These are phyloP conservation scores for Branchellion lobata DNA, from an alignment of 2,888 invertebrate species.

Conservation along the genomic window DNA sequence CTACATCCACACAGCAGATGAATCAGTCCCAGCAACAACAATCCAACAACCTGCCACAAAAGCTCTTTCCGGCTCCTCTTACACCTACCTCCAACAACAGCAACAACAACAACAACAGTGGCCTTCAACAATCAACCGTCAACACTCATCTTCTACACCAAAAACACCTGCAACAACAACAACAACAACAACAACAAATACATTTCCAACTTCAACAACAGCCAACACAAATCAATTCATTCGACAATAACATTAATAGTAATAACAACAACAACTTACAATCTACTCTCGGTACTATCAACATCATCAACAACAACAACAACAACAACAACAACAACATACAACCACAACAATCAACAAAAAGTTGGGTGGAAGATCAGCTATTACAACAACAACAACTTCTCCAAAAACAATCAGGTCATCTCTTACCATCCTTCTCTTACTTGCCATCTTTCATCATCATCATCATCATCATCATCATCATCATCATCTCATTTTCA, in stretches of 20 bases:
- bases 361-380: background rate
- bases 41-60: conserved; percentile 14
- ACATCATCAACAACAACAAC: conserved; percentile 19
- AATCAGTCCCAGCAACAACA: conserved; percentile 2
- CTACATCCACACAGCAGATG: background rate
- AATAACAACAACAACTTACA: background rate
- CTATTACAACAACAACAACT: conserved; percentile 29
- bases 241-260: background rate
- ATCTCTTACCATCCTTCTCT: no score
- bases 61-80: conserved; percentile 1
- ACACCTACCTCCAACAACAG: background rate
- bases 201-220: conserved; percentile 44
- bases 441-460: no score
- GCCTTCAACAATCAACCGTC: conserved; percentile 4
- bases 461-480: no score
- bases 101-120: conserved; percentile 35
- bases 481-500: no score
- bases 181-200: conserved; percentile 28
- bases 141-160: conserved; percentile 60
- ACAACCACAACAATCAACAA: background rate
- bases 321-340: conserved; percentile 19
- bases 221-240: conserved; percentile 28
- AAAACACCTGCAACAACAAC: conserved; percentile 33
- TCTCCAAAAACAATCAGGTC: conserved; percentile 12
- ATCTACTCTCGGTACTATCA: background rate